Evolutionary conservation across 2,797 vertebrate species (phyloP).

Genomic region (Crenuchus spilurus): DNA sequence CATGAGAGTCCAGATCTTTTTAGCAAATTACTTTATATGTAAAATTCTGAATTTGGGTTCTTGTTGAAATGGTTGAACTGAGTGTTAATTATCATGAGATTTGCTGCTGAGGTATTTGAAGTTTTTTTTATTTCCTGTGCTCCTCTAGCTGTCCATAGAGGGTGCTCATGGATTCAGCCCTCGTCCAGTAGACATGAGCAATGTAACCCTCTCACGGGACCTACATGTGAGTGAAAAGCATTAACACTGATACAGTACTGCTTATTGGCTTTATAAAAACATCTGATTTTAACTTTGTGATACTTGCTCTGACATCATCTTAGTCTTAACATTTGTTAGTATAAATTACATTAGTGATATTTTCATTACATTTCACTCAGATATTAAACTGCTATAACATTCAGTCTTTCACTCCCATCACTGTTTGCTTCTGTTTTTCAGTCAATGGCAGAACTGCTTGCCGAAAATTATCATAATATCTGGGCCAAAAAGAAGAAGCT

Average conservation of each 20-base stretch:
- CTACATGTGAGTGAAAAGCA: constrained; percentile 83
- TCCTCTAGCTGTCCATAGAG: constrained; percentile 86
- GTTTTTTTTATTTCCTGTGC: background rate
- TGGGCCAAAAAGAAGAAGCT: constrained; percentile 96
- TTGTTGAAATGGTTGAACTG: too few species aligned
- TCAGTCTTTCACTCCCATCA: background rate
- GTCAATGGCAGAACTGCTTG: constrained; percentile 96
- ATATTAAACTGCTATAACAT: background rate
- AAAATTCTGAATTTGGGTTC: too few species aligned
- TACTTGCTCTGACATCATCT: too few species aligned
- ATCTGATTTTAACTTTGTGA: background rate
- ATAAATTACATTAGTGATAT: too few species aligned
- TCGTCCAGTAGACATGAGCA: constrained; percentile 95
- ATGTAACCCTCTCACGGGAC: constrained; percentile 92
- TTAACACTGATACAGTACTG: background rate
- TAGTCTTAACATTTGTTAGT: too few species aligned
- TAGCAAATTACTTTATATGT: too few species aligned
- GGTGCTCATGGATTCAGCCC: constrained; percentile 87
- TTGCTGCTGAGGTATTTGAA: background rate
- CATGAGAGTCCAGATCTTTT: too few species aligned
- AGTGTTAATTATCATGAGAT: background rate
- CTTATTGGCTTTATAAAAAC: background rate
- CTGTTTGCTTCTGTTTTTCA: constrained; percentile 60
- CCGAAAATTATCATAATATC: constrained; percentile 96
- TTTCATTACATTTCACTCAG: background rate